phyloP scores from a whole-genome alignment of 2,888 invertebrate genomes.

The Tineola bisselliella region DNA sequence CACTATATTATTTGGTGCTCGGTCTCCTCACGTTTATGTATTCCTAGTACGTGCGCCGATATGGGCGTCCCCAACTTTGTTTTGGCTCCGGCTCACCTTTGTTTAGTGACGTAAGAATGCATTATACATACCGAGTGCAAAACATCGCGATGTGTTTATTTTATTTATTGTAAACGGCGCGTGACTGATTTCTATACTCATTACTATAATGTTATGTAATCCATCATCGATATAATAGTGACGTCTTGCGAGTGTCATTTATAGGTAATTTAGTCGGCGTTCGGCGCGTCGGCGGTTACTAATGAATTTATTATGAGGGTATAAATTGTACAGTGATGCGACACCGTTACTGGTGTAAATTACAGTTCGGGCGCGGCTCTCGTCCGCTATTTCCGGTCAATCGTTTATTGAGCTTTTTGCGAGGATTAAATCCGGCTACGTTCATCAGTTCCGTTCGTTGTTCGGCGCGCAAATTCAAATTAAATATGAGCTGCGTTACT shows the following conservation, averaged over 20 bases:
- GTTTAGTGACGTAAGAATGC: constrained; percentile 4
- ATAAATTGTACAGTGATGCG: constrained; percentile 63
- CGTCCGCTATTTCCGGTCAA: constrained; percentile 38
- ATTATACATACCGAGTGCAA: not conserved
- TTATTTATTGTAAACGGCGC: not conserved
- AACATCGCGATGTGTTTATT: not conserved
- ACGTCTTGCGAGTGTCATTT: not conserved
- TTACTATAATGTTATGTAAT: not conserved
- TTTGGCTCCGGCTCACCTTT: constrained; percentile 9
- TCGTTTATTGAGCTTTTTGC: constrained; percentile 52
- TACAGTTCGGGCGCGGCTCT: constrained; percentile 38
- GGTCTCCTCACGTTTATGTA: constrained; percentile 33
- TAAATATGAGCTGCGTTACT: constrained; percentile 2
- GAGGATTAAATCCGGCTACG: constrained; percentile 19
- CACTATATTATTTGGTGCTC: constrained; percentile 34
- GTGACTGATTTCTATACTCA: not conserved
- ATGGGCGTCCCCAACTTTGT: constrained; percentile 10
- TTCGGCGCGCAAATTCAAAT: not conserved
- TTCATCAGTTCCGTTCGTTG: constrained; percentile 12
- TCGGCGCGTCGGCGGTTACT: constrained; percentile 18
- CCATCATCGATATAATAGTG: not conserved
- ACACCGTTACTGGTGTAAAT: constrained; percentile 61
- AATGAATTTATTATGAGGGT: constrained; percentile 67
- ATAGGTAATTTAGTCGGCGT: not conserved
- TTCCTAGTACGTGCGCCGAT: constrained; percentile 32